phyloP scores from a whole-genome alignment of 2,888 invertebrate species.

The Phania funesta region DNA sequence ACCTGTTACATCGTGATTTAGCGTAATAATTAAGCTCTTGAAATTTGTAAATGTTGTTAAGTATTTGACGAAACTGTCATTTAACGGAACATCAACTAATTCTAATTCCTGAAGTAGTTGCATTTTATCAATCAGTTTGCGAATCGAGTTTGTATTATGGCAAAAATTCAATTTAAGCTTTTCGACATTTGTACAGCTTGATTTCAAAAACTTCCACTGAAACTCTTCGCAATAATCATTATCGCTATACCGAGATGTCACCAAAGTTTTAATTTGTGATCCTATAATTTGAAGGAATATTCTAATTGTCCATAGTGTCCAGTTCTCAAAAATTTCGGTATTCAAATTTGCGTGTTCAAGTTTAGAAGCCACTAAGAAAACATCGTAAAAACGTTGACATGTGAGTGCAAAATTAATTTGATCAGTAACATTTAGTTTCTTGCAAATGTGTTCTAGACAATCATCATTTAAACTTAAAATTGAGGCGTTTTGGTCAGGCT shows the following conservation, averaged over 20 bases:
- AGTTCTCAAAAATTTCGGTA: neutral
- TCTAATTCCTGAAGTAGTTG: neutral
- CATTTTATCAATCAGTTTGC: conserved; percentile 26
- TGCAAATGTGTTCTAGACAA: conserved; percentile 69
- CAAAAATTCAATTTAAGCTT: neutral
- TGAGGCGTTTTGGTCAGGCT: neutral
- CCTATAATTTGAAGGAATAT: conserved; percentile 44
- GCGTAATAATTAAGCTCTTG: conserved; percentile 8
- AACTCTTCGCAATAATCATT: neutral
- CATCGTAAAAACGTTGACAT: conserved; percentile 68
- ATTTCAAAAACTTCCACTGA: neutral
- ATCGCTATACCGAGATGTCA: neutral
- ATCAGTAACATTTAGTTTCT: conserved; percentile 60
- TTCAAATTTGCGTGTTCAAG: conserved; percentile 47
- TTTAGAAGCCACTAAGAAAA: conserved; percentile 65
- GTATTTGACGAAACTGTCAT: neutral
- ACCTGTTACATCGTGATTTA: neutral
- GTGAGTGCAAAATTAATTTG: conserved; percentile 70
- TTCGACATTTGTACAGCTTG: conserved; percentile 25
- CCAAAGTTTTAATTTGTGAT: conserved; percentile 14
- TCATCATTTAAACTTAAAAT: conserved; percentile 70
- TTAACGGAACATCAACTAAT: neutral
- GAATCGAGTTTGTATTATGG: neutral
- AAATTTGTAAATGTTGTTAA: conserved; percentile 21
- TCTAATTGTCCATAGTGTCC: neutral